A percentile compares a stretch with the other conserved stretches of the same genome.
These are phyloP conservation scores for Endomychus coccineus DNA, from an alignment of 2,888 invertebrate species.

Conservation along the genomic window DNA sequence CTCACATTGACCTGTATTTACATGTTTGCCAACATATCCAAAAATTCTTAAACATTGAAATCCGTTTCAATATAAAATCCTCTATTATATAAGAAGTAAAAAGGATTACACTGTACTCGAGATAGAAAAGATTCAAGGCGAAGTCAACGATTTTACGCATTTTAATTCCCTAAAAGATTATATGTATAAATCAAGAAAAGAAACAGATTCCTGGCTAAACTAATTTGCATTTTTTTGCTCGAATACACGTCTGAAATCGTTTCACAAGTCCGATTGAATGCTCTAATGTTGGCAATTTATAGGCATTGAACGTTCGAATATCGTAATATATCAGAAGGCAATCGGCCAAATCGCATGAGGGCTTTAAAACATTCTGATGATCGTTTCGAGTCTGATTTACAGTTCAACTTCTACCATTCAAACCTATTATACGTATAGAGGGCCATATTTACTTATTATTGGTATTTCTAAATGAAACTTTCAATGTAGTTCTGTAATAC, in stretches of 20 bases:
- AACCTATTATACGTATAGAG: neutral
- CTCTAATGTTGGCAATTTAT: conserved; percentile 43
- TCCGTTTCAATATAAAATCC: too few relatives aligned
- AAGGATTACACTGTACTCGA: too few relatives aligned
- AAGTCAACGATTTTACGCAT: too few relatives aligned
- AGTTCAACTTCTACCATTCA: neutral
- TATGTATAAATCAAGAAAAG: neutral
- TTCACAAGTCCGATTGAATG: conserved; percentile 29
- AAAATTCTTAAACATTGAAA: too few relatives aligned
- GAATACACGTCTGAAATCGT: conserved; percentile 25
- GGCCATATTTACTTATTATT: too few relatives aligned
- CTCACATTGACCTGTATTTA: too few relatives aligned
- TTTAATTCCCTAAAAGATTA: too few relatives aligned
- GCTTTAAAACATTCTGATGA: conserved; percentile 44
- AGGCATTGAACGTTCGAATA: conserved; percentile 41
- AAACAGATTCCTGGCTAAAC: conserved; percentile 16
- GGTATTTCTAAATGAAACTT: too few relatives aligned
- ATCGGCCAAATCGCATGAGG: conserved; percentile 42
- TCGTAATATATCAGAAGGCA: conserved; percentile 44
- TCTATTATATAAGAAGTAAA: too few relatives aligned
- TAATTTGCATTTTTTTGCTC: conserved; percentile 23
- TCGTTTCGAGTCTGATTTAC: conserved; percentile 11
- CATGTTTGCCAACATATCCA: too few relatives aligned
- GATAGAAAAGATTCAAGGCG: too few relatives aligned
- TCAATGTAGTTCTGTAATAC: too few relatives aligned